Percentiles rank a stretch among this genome's conserved stretches.
These are phyloP conservation scores for Cydia pomonella DNA, from an alignment of 1,140 invertebrate genomes.

Conservation along the genomic window DNA sequence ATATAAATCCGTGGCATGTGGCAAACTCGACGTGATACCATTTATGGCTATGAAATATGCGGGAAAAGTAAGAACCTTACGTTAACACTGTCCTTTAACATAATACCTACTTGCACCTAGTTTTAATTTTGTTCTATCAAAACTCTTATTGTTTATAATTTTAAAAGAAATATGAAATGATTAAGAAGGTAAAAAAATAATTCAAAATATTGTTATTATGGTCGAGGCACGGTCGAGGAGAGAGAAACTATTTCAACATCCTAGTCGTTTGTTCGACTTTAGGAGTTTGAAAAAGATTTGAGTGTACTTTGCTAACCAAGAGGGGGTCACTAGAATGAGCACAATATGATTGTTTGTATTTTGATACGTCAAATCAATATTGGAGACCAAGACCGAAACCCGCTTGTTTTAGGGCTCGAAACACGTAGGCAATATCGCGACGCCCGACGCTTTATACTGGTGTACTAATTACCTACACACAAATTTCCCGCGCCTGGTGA, in stretches of 20 bases:
- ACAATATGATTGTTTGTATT: background rate
- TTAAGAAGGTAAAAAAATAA: too few species aligned
- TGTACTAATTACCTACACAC: slow-evolving; percentile 26
- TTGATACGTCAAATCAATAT: background rate
- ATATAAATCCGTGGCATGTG: slow-evolving; percentile 25
- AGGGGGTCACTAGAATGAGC: too few species aligned
- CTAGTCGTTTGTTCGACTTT: too few species aligned
- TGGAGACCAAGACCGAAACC: background rate
- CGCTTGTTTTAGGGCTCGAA: background rate
- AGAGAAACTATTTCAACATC: too few species aligned
- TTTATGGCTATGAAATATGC: background rate
- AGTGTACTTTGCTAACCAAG: too few species aligned
- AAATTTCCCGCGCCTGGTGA: slow-evolving; percentile 17
- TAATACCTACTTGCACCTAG: too few species aligned
- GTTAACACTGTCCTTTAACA: background rate
- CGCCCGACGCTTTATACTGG: slow-evolving; percentile 22
- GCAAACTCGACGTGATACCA: slow-evolving; percentile 9
- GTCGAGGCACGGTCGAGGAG: too few species aligned
- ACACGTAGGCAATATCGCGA: slow-evolving; percentile 32
- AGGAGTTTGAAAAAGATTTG: too few species aligned
- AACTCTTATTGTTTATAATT: too few species aligned
- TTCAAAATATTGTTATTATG: too few species aligned
- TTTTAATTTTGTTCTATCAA: too few species aligned
- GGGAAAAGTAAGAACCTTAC: background rate
- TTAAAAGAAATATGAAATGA: too few species aligned